Conservation (phyloP, 2,113 vertebrate genomes). For the Serranochromis macrocephalus region DNA sequence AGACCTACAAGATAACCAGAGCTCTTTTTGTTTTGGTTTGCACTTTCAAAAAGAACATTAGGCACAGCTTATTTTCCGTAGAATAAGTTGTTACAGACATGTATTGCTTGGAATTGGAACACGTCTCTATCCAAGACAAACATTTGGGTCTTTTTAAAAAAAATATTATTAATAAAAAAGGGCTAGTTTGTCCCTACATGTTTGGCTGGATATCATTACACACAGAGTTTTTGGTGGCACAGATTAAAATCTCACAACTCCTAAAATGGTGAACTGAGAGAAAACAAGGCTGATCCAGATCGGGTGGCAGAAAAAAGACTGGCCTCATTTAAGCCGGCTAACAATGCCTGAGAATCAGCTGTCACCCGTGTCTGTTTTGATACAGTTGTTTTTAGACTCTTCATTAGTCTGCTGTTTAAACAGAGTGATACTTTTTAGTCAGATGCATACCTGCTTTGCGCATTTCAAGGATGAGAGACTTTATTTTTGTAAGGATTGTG, state of each 20-base stretch:
- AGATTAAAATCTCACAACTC: neutral
- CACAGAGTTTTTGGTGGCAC: neutral
- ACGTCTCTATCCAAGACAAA: neutral
- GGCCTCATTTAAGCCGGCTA: neutral
- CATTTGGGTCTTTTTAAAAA: neutral
- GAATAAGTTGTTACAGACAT: neutral
- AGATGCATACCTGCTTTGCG: neutral
- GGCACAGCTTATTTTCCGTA: neutral
- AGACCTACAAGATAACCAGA: neutral
- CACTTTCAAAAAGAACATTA: neutral
- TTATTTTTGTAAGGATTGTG: neutral
- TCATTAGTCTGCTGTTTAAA: neutral
- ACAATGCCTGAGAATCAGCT: neutral
- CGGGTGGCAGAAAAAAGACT: neutral
- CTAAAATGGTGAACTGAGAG: neutral
- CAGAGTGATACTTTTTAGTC: neutral
- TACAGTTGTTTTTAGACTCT: neutral
- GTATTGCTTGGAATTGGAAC: neutral
- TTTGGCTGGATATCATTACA: neutral
- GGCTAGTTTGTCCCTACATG: neutral
- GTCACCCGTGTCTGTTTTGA: neutral
- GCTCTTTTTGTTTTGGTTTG: neutral
- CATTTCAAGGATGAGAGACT: neutral
- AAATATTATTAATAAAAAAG: neutral
- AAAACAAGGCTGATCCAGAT: neutral